Percentiles rank a stretch among this genome's conserved stretches.
phyloP scores from a whole-genome alignment of 2,797 vertebrate species.

The Helarctos malayanus region DNA sequence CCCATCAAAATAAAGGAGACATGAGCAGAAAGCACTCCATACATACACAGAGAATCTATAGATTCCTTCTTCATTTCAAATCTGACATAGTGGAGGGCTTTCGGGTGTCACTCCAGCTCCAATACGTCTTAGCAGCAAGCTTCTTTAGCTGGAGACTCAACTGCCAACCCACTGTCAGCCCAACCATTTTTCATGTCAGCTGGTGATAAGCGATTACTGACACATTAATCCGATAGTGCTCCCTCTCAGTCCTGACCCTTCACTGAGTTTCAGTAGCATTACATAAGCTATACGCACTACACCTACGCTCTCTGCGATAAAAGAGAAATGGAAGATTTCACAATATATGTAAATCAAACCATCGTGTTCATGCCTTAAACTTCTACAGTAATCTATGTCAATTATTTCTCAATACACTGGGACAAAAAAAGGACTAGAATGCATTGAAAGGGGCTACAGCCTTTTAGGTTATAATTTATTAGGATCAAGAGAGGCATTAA shows the following conservation, averaged over 20 bases:
- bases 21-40: not conserved
- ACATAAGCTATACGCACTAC: constrained; percentile 36
- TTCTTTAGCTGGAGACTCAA: constrained; percentile 79
- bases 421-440: constrained; percentile 43
- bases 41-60: constrained; percentile 44
- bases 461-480: constrained; percentile 49
- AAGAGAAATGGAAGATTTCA: not conserved
- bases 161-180: constrained; percentile 73
- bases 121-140: constrained; percentile 82
- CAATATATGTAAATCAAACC: not conserved
- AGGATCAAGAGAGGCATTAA: constrained; percentile 48
- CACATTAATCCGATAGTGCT: constrained; percentile 81
- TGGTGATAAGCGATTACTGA: constrained; percentile 84
- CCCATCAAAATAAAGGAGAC: constrained; percentile 53
- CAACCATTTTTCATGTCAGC: constrained; percentile 80
- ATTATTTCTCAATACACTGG: not conserved
- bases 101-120: constrained; percentile 73
- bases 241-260: constrained; percentile 77
- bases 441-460: not conserved
- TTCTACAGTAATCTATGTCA: not conserved
- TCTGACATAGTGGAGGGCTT: constrained; percentile 55
- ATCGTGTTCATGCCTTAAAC: not conserved
- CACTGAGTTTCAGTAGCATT: constrained; percentile 68
- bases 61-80: constrained; percentile 70
- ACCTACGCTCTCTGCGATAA: not conserved